phyloP scores from a whole-genome alignment of 2,797 vertebrate species.

The Enteromius thamalakanensis region DNA sequence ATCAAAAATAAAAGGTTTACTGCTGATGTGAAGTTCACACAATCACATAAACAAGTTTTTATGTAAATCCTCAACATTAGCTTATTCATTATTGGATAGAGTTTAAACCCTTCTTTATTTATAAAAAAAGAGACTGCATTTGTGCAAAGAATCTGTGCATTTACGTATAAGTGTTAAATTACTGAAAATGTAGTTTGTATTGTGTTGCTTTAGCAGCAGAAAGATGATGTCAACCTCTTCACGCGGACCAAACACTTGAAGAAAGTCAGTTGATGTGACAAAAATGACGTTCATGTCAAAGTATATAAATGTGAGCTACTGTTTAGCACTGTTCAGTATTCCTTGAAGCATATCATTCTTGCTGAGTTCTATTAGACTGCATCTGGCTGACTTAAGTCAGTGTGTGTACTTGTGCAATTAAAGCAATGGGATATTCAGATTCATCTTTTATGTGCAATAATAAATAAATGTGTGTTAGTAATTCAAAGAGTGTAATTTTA shows the following conservation, averaged over 20 bases:
- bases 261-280: neutral
- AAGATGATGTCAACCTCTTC: neutral
- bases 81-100: neutral
- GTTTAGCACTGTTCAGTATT: neutral
- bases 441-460: conserved; percentile 35
- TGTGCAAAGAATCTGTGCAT: neutral
- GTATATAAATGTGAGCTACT: conserved; percentile 14
- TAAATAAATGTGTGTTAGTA: conserved; percentile 4
- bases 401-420: conserved; percentile 13
- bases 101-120: neutral
- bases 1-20: neutral
- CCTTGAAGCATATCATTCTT: neutral
- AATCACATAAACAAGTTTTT: too few relatives aligned
- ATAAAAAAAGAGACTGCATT: neutral
- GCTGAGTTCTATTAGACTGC: neutral
- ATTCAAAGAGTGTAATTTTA: neutral
- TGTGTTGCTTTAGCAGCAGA: neutral
- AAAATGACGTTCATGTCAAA: neutral
- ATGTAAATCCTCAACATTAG: neutral
- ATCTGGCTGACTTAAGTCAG: neutral
- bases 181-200: conserved; percentile 1
- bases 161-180: neutral
- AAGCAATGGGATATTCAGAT: conserved; percentile 18
- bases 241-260: conserved; percentile 1
- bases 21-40: too few relatives aligned